Evolutionary conservation across 1,140 invertebrate species (phyloP).

Genomic region (Cotesia glomerata): DNA sequence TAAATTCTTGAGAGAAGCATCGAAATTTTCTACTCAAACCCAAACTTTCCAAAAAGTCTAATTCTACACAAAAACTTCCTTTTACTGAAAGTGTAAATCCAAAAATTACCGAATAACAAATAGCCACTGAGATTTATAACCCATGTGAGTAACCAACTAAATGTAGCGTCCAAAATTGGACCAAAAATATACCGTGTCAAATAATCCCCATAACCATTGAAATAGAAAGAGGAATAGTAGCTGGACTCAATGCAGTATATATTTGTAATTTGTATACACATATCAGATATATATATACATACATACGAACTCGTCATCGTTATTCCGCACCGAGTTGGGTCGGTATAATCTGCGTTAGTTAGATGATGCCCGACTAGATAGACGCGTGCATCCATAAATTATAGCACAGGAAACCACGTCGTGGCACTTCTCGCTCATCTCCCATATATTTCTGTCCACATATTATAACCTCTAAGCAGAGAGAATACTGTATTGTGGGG

Average conservation of each 20-base stretch:
- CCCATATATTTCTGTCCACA: not conserved
- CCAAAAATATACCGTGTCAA: slow-evolving; percentile 48
- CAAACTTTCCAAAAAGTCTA: too few species aligned
- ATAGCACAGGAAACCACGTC: slow-evolving; percentile 5
- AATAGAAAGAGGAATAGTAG: too few species aligned
- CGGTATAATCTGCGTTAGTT: not conserved
- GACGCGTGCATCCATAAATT: slow-evolving; percentile 12
- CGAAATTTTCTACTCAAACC: too few species aligned
- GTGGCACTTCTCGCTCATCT: not conserved
- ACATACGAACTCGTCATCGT: too few species aligned
- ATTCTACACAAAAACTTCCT: too few species aligned
- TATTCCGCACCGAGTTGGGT: not conserved
- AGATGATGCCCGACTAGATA: not conserved
- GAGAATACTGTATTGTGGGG: too few species aligned
- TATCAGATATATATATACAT: not conserved
- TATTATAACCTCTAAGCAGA: too few species aligned
- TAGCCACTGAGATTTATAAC: slow-evolving; percentile 44
- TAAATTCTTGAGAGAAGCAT: too few species aligned
- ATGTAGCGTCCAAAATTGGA: slow-evolving; percentile 37
- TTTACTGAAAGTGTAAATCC: too few species aligned
- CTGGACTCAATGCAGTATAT: too few species aligned
- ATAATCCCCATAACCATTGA: slow-evolving; percentile 25
- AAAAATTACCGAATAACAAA: not conserved
- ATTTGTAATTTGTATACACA: too few species aligned
- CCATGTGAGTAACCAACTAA: slow-evolving; percentile 53